Conservation (phyloP, 1,140 invertebrate genomes). For the Philotrypesis tridentata region DNA sequence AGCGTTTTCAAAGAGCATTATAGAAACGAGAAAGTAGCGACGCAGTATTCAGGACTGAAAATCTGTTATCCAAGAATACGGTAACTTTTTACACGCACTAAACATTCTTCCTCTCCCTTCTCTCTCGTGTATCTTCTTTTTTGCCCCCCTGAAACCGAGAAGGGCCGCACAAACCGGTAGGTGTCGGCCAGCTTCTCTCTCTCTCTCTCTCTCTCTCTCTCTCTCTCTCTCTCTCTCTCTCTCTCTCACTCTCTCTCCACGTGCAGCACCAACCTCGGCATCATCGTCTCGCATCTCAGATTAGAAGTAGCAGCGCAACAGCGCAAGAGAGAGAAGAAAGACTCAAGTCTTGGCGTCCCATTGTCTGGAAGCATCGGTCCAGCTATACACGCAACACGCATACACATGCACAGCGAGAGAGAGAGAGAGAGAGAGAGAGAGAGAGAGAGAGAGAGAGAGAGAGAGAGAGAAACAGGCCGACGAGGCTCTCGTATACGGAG, state of each 20-base stretch:
- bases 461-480: constrained; percentile 16
- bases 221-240: not conserved
- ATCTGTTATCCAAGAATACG: constrained; percentile 39
- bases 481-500: not conserved
- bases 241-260: not conserved
- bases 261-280: not conserved
- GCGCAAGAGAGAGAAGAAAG: constrained; percentile 36
- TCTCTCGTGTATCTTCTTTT: constrained; percentile 13
- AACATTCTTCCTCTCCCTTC: constrained; percentile 8
- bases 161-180: constrained; percentile 25
- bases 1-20: not conserved
- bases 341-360: constrained; percentile 62
- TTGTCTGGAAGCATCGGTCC: constrained; percentile 61
- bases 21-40: not conserved
- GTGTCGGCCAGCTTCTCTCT: constrained; percentile 5
- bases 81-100: constrained; percentile 10
- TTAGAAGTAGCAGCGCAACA: not conserved
- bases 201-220: not conserved
- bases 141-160: constrained; percentile 26
- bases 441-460: not conserved
- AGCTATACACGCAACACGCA: constrained; percentile 39
- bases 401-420: not conserved
- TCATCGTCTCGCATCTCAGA: constrained; percentile 1
- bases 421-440: not conserved
- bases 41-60: not conserved